Evolutionary conservation across 2,113 vertebrate genomes (phyloP).

Genomic region (Trochalopteron elliotii): DNA sequence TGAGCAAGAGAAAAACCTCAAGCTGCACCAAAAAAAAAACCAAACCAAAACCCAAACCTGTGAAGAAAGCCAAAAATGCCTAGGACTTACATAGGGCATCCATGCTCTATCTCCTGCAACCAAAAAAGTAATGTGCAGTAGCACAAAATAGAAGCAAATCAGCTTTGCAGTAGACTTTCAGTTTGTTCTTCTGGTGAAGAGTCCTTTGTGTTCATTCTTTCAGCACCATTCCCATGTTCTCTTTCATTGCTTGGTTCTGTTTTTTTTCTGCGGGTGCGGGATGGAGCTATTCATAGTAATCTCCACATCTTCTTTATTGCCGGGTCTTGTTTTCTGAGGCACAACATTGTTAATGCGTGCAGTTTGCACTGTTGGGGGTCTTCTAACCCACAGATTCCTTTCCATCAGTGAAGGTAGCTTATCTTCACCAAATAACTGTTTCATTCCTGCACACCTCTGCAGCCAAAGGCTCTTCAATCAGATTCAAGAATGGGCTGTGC

Average conservation of each 20-base stretch:
- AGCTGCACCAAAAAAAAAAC: neutral
- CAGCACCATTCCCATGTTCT: constrained; percentile 62
- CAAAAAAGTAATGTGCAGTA: neutral
- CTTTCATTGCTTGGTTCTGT: constrained; percentile 38
- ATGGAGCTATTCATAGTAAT: constrained; percentile 1
- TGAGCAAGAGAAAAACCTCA: neutral
- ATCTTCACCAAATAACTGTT: neutral
- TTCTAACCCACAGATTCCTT: constrained; percentile 22
- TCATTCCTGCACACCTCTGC: neutral
- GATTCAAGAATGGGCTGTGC: neutral
- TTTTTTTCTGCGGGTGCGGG: neutral
- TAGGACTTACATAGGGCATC: neutral
- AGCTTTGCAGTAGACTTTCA: constrained; percentile 72
- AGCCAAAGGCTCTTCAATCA: neutral
- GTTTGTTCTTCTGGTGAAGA: constrained; percentile 88
- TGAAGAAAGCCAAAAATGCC: neutral
- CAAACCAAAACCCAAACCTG: neutral
- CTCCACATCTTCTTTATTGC: neutral
- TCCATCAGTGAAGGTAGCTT: neutral
- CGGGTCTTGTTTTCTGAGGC: constrained; percentile 25
- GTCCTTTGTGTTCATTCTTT: constrained; percentile 73
- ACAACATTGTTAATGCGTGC: neutral
- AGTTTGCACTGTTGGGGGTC: constrained; percentile 28
- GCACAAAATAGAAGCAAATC: neutral
- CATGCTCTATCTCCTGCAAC: neutral